A percentile compares a stretch with the other conserved stretches of the same genome.
phyloP scores from a whole-genome alignment of 1,140 invertebrate species.

The Sarcophaga bullata region DNA sequence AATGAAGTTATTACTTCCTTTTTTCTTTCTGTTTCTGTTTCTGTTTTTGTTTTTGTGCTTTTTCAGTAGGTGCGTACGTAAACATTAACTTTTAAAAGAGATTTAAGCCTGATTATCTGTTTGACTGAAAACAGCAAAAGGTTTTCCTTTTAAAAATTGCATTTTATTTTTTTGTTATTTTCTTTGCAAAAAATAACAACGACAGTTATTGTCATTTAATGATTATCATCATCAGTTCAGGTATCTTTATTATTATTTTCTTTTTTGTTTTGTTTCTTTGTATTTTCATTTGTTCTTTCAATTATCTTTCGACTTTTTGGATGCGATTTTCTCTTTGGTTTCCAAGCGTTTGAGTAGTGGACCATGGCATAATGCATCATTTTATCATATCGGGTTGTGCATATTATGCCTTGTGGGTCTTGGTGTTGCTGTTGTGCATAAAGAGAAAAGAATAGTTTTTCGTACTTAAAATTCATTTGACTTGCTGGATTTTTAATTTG shows the following conservation, averaged over 20 bases:
- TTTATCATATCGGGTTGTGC: background rate
- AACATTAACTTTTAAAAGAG: slow-evolving; percentile 49
- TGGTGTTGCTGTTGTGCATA: background rate
- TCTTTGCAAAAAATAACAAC: background rate
- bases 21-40: background rate
- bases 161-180: background rate
- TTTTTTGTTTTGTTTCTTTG: background rate
- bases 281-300: slow-evolving; percentile 6
- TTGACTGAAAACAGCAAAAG: slow-evolving; percentile 42
- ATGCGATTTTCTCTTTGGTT: slow-evolving; percentile 44
- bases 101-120: slow-evolving; percentile 48
- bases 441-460: background rate
- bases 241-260: background rate
- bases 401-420: slow-evolving; percentile 15
- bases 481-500: slow-evolving; percentile 47
- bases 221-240: background rate
- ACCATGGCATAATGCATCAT: slow-evolving; percentile 1
- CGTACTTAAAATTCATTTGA: slow-evolving; percentile 43
- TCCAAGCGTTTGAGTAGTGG: background rate
- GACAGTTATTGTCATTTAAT: background rate
- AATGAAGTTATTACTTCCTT: too few relatives aligned
- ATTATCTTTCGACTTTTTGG: slow-evolving; percentile 45
- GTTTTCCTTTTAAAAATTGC: background rate
- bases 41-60: background rate
- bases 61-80: slow-evolving; percentile 46